Evolutionary conservation across 2,113 vertebrate species (phyloP).

Genomic region (Gallinago jamesoni): DNA sequence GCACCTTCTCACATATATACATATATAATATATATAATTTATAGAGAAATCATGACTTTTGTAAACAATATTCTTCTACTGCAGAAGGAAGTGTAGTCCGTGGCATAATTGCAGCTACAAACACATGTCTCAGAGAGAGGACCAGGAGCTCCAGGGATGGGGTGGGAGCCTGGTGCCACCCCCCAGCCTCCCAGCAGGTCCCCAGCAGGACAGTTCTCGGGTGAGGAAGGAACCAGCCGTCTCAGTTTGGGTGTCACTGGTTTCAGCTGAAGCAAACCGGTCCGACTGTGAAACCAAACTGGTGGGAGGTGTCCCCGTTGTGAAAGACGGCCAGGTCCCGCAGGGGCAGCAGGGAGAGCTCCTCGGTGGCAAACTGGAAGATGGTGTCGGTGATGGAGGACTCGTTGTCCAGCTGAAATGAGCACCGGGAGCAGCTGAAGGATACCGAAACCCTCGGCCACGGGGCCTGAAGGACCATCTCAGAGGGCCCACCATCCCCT

Average conservation of each 20-base stretch:
- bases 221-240: background rate
- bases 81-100: background rate
- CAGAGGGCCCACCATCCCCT: rapidly evolving
- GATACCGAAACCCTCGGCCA: rapidly evolving
- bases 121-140: background rate
- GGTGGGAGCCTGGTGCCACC: background rate
- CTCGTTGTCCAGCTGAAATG: constrained; percentile 53
- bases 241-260: background rate
- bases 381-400: constrained; percentile 76
- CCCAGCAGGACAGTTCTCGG: background rate
- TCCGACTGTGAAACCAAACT: constrained; percentile 84
- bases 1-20: background rate
- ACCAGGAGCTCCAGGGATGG: rapidly evolving
- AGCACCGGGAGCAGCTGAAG: background rate
- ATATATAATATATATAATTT: constrained; percentile 54
- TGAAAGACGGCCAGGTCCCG: constrained; percentile 82
- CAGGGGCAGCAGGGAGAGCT: constrained; percentile 84
- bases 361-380: constrained; percentile 82
- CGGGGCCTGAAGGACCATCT: background rate
- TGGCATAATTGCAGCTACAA: background rate
- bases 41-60: constrained; percentile 12
- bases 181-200: rapidly evolving
- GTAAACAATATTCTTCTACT: constrained; percentile 50
- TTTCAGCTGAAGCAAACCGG: constrained; percentile 88
- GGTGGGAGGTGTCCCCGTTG: constrained; percentile 67